Evolutionary conservation across 2,888 invertebrate genomes (phyloP).

Genomic region (Neoascia interrupta): DNA sequence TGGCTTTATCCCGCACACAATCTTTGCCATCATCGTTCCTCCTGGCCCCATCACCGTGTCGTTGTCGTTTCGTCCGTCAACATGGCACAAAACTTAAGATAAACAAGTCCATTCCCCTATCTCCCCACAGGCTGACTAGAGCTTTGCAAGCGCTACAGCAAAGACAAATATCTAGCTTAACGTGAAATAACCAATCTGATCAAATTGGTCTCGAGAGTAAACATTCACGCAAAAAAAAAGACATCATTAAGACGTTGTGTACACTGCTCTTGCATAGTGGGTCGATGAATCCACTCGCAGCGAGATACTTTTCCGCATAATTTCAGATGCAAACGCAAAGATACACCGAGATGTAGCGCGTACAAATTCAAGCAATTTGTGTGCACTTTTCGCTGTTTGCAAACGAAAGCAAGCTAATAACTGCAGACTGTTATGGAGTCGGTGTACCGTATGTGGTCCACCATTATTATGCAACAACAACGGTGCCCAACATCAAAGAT

Average conservation of each 20-base stretch:
- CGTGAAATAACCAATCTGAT: slow-evolving; percentile 65
- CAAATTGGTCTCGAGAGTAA: slow-evolving; percentile 59
- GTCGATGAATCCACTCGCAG: slow-evolving; percentile 57
- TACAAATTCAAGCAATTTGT: slow-evolving; percentile 7
- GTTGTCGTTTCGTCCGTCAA: slow-evolving; percentile 17
- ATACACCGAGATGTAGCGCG: slow-evolving; percentile 18
- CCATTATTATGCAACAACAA: slow-evolving; percentile 31
- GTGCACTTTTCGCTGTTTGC: slow-evolving; percentile 33
- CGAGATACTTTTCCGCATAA: slow-evolving; percentile 61
- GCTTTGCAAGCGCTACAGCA: slow-evolving; percentile 47
- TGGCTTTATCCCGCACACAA: slow-evolving; percentile 51
- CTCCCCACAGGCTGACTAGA: slow-evolving; percentile 25
- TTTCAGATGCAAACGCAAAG: slow-evolving; percentile 13
- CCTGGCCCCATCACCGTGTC: background rate
- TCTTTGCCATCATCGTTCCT: slow-evolving; percentile 21
- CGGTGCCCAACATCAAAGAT: slow-evolving; percentile 4
- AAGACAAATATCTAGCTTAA: slow-evolving; percentile 31
- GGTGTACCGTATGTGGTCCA: slow-evolving; percentile 5
- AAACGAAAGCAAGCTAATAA: slow-evolving; percentile 37
- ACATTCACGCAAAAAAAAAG: too few relatives aligned
- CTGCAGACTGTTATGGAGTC: slow-evolving; percentile 13
- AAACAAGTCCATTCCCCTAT: slow-evolving; percentile 27
- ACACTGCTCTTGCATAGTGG: slow-evolving; percentile 39
- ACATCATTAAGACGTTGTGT: too few relatives aligned
- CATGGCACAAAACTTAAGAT: slow-evolving; percentile 22